These are phyloP conservation scores for Sebastes itinus DNA, from an alignment of 2,797 vertebrate species.

Conservation along the genomic window DNA sequence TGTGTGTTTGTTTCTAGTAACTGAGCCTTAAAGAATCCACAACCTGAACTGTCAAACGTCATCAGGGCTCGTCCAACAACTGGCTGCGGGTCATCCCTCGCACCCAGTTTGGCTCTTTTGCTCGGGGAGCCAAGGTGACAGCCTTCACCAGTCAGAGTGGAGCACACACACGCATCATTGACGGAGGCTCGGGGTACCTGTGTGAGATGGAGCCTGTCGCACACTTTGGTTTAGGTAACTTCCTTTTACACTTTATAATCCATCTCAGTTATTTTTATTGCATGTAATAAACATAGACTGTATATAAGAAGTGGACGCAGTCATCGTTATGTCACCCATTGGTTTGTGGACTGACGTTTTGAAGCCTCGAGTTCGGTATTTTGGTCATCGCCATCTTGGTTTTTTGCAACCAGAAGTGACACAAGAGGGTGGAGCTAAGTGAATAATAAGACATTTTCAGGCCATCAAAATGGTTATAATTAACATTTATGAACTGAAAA, in stretches of 20 bases:
- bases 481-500: too few relatives aligned
- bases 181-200: conserved; percentile 95
- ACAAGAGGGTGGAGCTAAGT: too few relatives aligned
- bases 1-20: background rate
- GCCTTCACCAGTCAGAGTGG: conserved; percentile 89
- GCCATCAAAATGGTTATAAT: too few relatives aligned
- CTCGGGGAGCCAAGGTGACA: conserved; percentile 91
- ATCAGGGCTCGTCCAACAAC: conserved; percentile 88
- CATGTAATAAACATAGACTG: background rate
- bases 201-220: conserved; percentile 99
- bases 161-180: conserved; percentile 94
- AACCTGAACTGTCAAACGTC: background rate
- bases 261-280: background rate
- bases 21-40: fast-evolving
- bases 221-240: conserved; percentile 93
- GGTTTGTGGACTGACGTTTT: too few relatives aligned
- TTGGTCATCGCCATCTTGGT: too few relatives aligned
- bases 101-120: conserved; percentile 90
- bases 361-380: too few relatives aligned
- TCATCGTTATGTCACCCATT: too few relatives aligned
- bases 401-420: too few relatives aligned
- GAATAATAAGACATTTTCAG: too few relatives aligned
- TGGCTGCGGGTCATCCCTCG: conserved; percentile 94
- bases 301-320: fast-evolving
- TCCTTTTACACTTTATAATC: background rate